phyloP scores from a whole-genome alignment of 2,113 vertebrate species.

The Ageneiosus marmoratus region DNA sequence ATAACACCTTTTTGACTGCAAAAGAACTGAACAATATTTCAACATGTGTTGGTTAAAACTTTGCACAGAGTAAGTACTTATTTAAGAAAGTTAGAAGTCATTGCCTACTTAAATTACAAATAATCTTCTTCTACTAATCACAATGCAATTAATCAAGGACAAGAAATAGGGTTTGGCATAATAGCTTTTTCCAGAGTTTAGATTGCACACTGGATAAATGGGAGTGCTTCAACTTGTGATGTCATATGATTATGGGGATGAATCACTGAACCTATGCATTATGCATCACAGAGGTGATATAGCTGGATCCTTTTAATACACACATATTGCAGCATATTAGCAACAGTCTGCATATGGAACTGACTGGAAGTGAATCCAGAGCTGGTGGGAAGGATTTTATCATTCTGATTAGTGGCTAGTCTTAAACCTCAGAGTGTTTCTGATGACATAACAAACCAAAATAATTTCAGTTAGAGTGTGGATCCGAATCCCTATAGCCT shows the following conservation, averaged over 20 bases:
- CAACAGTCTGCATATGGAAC: neutral
- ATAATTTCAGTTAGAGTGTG: conserved; percentile 19
- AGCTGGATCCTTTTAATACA: conserved; percentile 37
- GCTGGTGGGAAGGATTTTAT: conserved; percentile 18
- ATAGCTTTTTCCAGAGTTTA: conserved; percentile 26
- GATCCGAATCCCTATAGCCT: conserved; percentile 2
- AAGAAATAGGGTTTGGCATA: conserved; percentile 23
- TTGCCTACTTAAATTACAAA: conserved; percentile 28
- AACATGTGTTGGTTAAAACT: neutral
- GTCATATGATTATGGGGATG: conserved; percentile 57
- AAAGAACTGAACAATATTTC: conserved; percentile 4
- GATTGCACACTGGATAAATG: conserved; percentile 7
- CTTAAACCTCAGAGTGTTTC: neutral
- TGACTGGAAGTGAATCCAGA: conserved; percentile 12
- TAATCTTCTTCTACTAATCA: neutral
- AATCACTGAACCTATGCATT: conserved; percentile 49
- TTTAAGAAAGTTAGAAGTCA: conserved; percentile 18
- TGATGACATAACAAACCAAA: conserved; percentile 23
- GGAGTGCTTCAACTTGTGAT: conserved; percentile 50
- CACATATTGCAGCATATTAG: conserved; percentile 28
- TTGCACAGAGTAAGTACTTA: neutral
- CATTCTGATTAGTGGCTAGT: neutral
- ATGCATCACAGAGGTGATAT: conserved; percentile 47
- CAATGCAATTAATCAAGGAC: conserved; percentile 6
- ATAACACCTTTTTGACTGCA: conserved; percentile 11